Base-by-base conservation (phyloP, 2,797 vertebrate species). In the Anas acuta region DNA sequence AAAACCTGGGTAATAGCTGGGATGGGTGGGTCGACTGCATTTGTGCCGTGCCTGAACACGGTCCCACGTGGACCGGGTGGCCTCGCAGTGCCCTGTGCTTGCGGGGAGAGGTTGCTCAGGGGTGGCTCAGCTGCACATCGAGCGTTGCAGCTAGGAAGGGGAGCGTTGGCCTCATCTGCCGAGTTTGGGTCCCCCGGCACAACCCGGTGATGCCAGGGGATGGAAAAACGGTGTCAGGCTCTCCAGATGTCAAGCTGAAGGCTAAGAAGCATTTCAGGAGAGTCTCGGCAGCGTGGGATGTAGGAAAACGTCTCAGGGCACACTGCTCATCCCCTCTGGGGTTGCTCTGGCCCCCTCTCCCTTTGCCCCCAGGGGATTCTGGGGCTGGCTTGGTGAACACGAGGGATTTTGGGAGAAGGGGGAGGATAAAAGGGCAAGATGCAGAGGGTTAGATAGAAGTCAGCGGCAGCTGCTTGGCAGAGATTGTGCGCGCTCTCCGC, bases 401-500 rank as follows among this genome's bases (percentile, higher is more conserved):
- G 28, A 76, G 72, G 22, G 62, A 3, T 67, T 91, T 53, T 47
- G 23, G 81, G 77, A 79, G 80, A 56, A 84, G 90, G 57, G 28
- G 53, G 54, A 92, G 87, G 75, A 88, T 86, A 83, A 96, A 96
- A 92, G 94, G 93, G 84, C 89, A 95, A 95, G 97, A 96, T 95
- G 93, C 89, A 92, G 96, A 94, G 96, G 94, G 93, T 94, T 97
- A 96, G 97, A 96, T 96, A 97, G 96, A 96, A 96, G 91, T 96
- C 91, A 79, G 85, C 45, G 15, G 96, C 98, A 98, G 98, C 98
- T 98, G 98, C 96, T 97, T 96, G 97, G 97, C 96, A 95, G 96
- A 97, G 98, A 97, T 96, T 97, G 97, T 96, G 92, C 95, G 94
- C 94, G 89, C 98, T 98, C 98, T 99, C 98, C 92, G 97, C 98